Conservation (phyloP, 2,888 invertebrate genomes). For the Nowickia ferox region DNA sequence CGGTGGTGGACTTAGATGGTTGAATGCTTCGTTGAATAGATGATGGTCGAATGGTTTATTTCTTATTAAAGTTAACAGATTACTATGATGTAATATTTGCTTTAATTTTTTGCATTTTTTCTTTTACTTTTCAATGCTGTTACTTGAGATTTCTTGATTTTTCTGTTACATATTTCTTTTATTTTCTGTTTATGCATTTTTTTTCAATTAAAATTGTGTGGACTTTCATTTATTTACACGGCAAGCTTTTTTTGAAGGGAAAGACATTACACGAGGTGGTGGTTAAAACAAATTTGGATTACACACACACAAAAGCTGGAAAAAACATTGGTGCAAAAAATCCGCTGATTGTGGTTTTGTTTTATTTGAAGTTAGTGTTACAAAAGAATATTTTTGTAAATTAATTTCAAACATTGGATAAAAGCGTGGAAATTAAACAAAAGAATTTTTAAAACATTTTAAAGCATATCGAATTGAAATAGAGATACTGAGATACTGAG, state of each 20-base stretch:
- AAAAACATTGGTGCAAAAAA: background rate
- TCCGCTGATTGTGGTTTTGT: no score
- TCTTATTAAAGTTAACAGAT: conserved; percentile 67
- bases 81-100: conserved; percentile 67
- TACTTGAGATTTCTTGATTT: conserved; percentile 12
- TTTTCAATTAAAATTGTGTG: conserved; percentile 28
- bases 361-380: no score
- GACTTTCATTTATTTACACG: conserved; percentile 37
- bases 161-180: background rate
- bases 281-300: conserved; percentile 28
- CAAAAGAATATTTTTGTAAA: no score
- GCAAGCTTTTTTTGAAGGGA: background rate
- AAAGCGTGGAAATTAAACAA: no score
- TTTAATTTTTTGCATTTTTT: conserved; percentile 44
- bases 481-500: no score
- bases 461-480: no score
- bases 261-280: conserved; percentile 38
- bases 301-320: background rate
- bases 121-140: conserved; percentile 6
- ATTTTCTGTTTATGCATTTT: conserved; percentile 25
- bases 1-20: conserved; percentile 3
- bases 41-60: conserved; percentile 16
- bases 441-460: no score
- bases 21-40: conserved; percentile 26
- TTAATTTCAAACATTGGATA: no score